A percentile compares a stretch with the other conserved stretches of the same genome.
These are phyloP conservation scores for Caenorhabditis remanei DNA, from an alignment of 1,140 invertebrate genomes.

Conservation along the genomic window DNA sequence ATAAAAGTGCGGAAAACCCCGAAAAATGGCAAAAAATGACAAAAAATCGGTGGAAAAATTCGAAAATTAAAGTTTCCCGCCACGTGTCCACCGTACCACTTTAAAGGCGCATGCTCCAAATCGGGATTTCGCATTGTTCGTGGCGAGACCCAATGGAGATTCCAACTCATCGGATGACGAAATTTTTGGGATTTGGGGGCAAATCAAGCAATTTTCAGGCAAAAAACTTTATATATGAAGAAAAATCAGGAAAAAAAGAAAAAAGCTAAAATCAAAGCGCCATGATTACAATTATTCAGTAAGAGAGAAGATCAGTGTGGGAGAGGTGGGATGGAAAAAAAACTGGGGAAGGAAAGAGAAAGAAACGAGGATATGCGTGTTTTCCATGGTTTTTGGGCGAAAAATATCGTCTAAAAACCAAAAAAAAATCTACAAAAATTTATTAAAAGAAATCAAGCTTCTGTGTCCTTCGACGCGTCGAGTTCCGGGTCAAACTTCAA, in stretches of 20 bases:
- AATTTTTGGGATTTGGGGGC: background rate
- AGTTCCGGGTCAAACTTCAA: conserved; percentile 66
- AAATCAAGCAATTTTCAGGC: background rate
- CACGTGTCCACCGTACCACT: background rate
- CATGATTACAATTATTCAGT: conserved; percentile 31
- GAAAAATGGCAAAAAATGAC: no score
- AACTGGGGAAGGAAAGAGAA: no score
- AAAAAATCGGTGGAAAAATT: background rate
- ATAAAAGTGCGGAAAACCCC: conserved; percentile 6
- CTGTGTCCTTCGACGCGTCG: conserved; percentile 12
- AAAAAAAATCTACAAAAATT: no score
- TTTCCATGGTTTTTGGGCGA: no score
- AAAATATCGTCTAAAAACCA: no score
- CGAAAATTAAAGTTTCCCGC: background rate
- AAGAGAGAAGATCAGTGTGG: background rate
- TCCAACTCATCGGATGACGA: background rate
- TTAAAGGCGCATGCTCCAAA: background rate
- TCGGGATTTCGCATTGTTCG: background rate
- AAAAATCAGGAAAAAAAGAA: background rate
- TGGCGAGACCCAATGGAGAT: background rate
- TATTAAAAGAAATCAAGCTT: background rate
- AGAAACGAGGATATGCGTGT: background rate
- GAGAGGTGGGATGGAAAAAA: background rate
- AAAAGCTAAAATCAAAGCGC: background rate
- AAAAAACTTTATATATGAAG: background rate